Conservation (phyloP, 2,113 vertebrate genomes). For the Sinosuthora webbiana region DNA sequence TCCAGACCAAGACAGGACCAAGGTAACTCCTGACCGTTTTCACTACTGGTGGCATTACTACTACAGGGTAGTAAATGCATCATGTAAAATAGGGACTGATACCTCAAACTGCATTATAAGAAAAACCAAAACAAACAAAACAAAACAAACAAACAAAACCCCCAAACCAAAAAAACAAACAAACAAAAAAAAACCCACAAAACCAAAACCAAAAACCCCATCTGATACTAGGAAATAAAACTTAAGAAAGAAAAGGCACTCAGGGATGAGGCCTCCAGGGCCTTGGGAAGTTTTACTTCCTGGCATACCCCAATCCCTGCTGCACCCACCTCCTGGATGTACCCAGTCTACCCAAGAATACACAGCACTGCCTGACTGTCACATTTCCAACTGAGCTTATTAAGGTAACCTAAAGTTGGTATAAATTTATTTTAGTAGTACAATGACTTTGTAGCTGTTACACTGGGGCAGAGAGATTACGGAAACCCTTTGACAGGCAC, state of each 20-base stretch:
- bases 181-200: neutral
- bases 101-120: neutral
- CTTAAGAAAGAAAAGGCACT: neutral
- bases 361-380: neutral
- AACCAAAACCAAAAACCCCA: neutral
- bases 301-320: neutral
- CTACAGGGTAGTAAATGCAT: neutral
- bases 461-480: accelerated
- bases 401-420: neutral
- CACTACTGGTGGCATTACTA: neutral
- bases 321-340: neutral
- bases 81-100: neutral
- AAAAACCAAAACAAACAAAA: too few species aligned
- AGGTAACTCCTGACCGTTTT: neutral
- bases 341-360: neutral
- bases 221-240: neutral
- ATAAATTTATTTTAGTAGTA: neutral
- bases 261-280: neutral
- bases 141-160: too few species aligned
- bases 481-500: neutral
- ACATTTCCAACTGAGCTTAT: neutral
- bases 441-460: neutral
- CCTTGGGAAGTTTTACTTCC: neutral
- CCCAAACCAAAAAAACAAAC: too few species aligned
- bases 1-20: neutral